These are phyloP conservation scores for Cossypha niveicapilla DNA, from an alignment of 2,797 vertebrate genomes.

Conservation along the genomic window DNA sequence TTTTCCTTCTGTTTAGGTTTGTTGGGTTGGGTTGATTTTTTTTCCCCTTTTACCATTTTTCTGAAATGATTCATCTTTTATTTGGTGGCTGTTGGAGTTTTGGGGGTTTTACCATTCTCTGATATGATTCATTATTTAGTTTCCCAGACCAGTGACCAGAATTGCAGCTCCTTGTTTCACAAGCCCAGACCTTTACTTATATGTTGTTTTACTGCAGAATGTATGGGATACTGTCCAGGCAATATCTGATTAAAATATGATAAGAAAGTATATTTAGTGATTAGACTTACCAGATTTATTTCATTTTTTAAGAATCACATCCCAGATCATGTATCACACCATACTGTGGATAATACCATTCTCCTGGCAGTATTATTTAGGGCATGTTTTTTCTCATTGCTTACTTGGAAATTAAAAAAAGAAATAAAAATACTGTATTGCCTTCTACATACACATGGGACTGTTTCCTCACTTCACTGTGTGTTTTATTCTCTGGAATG, in stretches of 20 bases:
- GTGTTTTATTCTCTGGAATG: background rate
- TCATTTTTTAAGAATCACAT: background rate
- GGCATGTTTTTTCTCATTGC: background rate
- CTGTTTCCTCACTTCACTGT: background rate
- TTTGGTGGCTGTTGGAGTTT: background rate
- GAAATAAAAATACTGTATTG: background rate
- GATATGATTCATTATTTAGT: background rate
- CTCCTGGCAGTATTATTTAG: background rate
- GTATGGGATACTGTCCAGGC: background rate
- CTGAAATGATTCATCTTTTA: background rate
- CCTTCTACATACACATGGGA: background rate
- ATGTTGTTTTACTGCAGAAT: background rate
- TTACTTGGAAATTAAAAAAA: background rate
- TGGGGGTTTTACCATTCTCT: background rate
- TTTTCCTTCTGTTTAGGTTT: background rate
- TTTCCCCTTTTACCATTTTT: background rate
- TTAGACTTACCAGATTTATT: background rate
- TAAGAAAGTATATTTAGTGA: background rate
- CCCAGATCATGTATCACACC: background rate
- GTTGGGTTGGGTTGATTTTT: background rate
- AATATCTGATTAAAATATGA: background rate
- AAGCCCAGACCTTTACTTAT: background rate
- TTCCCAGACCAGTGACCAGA: background rate
- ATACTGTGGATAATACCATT: background rate
- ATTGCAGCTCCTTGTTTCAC: background rate